These are phyloP conservation scores for Cebidichthys violaceus DNA, from an alignment of 2,113 vertebrate species.

Conservation along the genomic window DNA sequence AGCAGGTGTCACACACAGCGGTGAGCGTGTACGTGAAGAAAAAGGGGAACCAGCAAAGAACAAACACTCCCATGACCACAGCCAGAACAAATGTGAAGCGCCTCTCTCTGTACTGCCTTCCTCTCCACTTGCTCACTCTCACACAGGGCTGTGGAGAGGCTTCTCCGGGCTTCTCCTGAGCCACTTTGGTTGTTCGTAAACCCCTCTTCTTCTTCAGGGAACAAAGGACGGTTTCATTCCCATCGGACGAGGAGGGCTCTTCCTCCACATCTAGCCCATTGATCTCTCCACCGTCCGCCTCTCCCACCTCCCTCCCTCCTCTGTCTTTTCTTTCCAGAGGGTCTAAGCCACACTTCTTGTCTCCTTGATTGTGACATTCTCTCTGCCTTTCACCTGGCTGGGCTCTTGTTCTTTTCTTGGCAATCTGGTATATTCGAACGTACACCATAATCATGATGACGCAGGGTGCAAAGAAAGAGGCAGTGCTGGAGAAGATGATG, in stretches of 20 bases:
- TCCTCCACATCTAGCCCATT: conserved; percentile 68
- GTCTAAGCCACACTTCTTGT: conserved; percentile 49
- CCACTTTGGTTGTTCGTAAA: conserved; percentile 80
- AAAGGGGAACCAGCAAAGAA: conserved; percentile 97
- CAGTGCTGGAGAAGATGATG: conserved; percentile 91
- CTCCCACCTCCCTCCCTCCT: conserved; percentile 44
- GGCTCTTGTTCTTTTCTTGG: conserved; percentile 88
- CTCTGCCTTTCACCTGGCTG: conserved; percentile 74
- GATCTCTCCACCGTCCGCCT: conserved; percentile 11
- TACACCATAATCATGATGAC: conserved; percentile 95
- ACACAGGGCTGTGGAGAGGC: conserved; percentile 76
- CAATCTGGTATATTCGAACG: conserved; percentile 92
- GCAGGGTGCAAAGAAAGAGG: conserved; percentile 94
- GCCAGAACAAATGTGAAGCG: conserved; percentile 89
- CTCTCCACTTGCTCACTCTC: conserved; percentile 87
- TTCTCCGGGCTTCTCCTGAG: conserved; percentile 87
- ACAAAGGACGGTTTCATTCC: conserved; percentile 66
- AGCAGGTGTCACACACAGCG: conserved; percentile 86
- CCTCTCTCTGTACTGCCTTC: conserved; percentile 90
- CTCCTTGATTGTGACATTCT: conserved; percentile 48
- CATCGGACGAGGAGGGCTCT: conserved; percentile 74
- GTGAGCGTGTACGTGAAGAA: conserved; percentile 94
- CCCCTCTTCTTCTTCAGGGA: conserved; percentile 66
- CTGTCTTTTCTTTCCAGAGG: conserved; percentile 61
- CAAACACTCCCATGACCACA: conserved; percentile 94